Evolutionary conservation across 2,113 vertebrate species (phyloP), one percentile per base, ranked within the genome.

Genomic region (Lepus timidus): DNA sequence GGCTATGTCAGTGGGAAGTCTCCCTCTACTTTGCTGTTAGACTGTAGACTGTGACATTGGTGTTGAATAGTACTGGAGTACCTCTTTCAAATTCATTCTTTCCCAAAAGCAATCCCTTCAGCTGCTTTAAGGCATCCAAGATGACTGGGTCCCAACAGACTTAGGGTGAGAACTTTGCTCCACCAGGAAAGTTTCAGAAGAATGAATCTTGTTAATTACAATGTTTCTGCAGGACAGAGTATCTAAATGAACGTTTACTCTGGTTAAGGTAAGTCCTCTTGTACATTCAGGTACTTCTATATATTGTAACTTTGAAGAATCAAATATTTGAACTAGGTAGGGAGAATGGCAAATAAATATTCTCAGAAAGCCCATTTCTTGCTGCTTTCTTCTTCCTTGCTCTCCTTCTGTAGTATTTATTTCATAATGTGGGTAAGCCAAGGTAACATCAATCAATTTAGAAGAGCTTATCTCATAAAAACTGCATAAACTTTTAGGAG

Each of bases 391-490:
- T 49, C 44, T 75, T 22, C 23, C 51, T 86, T 70, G 14, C 20
- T 49, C 27, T 29, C 36, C 25, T 93, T 88, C 73, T 90, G 1
- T 67, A 85, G 76, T 62, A 51, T 73, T 73, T 92, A 84, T 87
- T 94, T 74, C 23, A 36, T 64, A 44, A 80, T 64, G 33, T 65
- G 55, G 33, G 22, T 64, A 96, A 80, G 3, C 39, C 55, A n/a
- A 11, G 25, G 36, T 55, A 83, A 12, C 6, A 89, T 83, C 64
- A 61, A 78, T 96, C 83, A 95, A 95, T 64, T 88, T 86, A 9
- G 29, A 49, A 58, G n/a, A 85, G 73, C 49, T 85, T 65, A 25
- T 74, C 78, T 97, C 44, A 93, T 90, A 74, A 96, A 96, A 94
- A 94, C 3, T 73, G 22, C 33, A 71, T 61, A 75, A 87, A 83